These are phyloP conservation scores for Rutpela maculata DNA, from an alignment of 2,888 invertebrate genomes.

Conservation along the genomic window DNA sequence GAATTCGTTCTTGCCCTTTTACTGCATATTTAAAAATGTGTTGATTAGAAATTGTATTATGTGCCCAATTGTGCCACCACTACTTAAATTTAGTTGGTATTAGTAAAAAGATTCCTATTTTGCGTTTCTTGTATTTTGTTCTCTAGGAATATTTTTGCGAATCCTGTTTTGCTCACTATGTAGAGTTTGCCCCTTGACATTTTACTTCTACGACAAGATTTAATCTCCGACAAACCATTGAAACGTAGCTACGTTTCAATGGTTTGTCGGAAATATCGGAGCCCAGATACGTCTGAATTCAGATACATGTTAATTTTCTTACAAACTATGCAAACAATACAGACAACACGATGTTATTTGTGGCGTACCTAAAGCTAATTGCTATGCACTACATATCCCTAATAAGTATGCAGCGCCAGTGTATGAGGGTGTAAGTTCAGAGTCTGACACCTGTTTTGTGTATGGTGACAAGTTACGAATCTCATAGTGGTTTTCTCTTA, in stretches of 20 bases:
- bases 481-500: background rate
- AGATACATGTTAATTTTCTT: constrained; percentile 17
- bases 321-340: background rate
- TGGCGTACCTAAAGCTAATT: constrained; percentile 29
- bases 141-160: background rate
- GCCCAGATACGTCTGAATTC: background rate
- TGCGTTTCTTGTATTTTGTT: no score
- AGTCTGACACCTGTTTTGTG: constrained; percentile 40
- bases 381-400: constrained; percentile 32
- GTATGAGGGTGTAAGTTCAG: constrained; percentile 40
- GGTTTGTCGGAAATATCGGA: background rate
- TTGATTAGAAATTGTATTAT: no score
- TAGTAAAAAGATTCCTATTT: no score
- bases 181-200: constrained; percentile 7
- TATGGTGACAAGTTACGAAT: constrained; percentile 13
- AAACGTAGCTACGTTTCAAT: background rate
- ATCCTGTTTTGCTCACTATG: background rate
- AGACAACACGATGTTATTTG: constrained; percentile 15
- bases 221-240: constrained; percentile 10
- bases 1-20: no score
- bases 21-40: no score
- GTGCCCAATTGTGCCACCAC: no score
- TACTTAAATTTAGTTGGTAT: no score
- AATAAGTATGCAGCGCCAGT: constrained; percentile 42
- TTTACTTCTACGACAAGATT: background rate